Conservation (phyloP, 1,140 invertebrate genomes). For the Zaprionus lachaisei region DNA sequence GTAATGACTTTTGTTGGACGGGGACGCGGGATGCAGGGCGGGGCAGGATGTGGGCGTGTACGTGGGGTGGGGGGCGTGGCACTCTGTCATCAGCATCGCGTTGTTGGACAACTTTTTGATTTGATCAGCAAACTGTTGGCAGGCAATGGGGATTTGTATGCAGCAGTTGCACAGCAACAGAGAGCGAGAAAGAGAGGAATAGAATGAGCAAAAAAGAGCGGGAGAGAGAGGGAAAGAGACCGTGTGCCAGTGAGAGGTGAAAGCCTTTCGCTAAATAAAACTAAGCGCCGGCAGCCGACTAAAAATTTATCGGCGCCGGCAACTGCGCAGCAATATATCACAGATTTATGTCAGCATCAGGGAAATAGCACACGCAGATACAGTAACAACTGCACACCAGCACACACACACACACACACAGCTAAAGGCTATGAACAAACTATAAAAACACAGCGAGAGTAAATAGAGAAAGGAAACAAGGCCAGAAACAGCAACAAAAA, state of each 20-base stretch:
- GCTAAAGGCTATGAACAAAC: conserved; percentile 44
- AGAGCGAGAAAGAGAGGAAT: neutral
- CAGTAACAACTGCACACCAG: conserved; percentile 12
- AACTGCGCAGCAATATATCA: conserved; percentile 72
- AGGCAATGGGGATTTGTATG: conserved; percentile 22
- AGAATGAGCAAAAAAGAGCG: neutral
- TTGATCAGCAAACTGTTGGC: conserved; percentile 53
- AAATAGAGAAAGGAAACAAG: conserved; percentile 34
- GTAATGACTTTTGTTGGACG: conserved; percentile 73
- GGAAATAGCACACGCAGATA: conserved; percentile 35
- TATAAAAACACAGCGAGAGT: conserved; percentile 47
- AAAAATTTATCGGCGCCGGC: conserved; percentile 60
- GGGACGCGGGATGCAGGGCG: neutral
- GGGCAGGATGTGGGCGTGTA: neutral
- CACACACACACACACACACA: conserved; percentile 3
- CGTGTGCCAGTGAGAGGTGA: neutral
- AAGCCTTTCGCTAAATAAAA: conserved; percentile 52
- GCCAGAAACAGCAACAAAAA: conserved; percentile 27
- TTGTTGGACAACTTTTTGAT: conserved; percentile 61
- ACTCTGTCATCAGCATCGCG: conserved; percentile 46
- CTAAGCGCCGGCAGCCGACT: conserved; percentile 42
- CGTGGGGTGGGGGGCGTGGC: neutral
- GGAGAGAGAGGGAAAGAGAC: neutral
- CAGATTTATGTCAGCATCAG: conserved; percentile 79
- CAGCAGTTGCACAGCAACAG: conserved; percentile 12